Base-by-base conservation (phyloP, 2,888 invertebrate species). In the Oligia strigilis region DNA sequence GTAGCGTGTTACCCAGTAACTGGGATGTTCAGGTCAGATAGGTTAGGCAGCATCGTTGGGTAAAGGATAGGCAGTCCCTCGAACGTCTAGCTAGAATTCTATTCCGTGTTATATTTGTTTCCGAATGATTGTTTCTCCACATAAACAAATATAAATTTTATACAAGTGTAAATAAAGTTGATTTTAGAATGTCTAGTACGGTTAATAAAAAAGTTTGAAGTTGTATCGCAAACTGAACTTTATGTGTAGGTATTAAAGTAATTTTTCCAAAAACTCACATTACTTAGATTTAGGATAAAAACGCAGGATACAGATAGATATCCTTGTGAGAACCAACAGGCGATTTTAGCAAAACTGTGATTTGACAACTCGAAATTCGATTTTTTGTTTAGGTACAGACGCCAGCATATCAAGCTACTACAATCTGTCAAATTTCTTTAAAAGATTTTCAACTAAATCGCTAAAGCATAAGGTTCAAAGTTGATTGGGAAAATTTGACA, bases 91-190 rank as follows among this genome's bases (percentile, higher is more conserved):
- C 8, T 71, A 52, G 2, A 52, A 71, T 52, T 70, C 0, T 29
- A 36, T 52, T 70, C 4, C 29, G 14, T 52, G 14, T 36, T 52
- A 29, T 4, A 5, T 5, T 69, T 19, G 5, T 40, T 65, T 19
- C 36, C 36, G 19, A 65, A 19, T 43, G 13, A 29, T 52, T 14
- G 4, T 71, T 40, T 46, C 17, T 29, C n/a, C 46, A 5, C 11
- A 29, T 71, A 55, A 52, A 36, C 23, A 52, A 71, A 60, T 58
- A 71, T 71, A 5, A 60, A 71, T 36, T 60, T 23, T 60, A 40
- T 17, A 0, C 0, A 1, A 1, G 9, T 40, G 62, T 40, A 4
- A 17, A 72, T 72, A 17, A 62, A 40, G 9, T 62, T 40, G 5
- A 40, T 40, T 62, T 40, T 6, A 62, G 72, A 40, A 40, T 72